Percentiles rank a stretch among this genome's conserved stretches.
phyloP scores from a whole-genome alignment of 2,888 invertebrate species.

The Ophion ventricosus region DNA sequence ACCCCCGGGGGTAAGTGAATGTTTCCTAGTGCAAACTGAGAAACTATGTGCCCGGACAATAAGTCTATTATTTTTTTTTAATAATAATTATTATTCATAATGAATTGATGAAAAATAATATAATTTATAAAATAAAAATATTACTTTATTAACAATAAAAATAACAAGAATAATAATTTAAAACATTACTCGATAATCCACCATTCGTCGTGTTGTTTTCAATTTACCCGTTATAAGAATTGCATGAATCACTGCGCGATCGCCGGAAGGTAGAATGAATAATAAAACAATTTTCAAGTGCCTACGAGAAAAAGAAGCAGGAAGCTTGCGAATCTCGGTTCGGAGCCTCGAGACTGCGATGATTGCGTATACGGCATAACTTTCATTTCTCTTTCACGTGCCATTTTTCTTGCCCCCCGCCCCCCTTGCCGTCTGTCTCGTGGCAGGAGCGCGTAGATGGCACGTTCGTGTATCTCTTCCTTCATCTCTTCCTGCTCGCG shows the following conservation, averaged over 20 bases:
- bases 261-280: constrained; percentile 19
- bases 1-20: no score
- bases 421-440: not conserved
- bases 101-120: no score
- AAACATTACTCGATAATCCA: not conserved
- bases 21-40: no score
- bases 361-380: constrained; percentile 28
- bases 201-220: not conserved
- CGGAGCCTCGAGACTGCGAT: constrained; percentile 19
- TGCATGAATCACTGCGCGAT: constrained; percentile 22
- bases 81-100: no score
- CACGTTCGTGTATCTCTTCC: constrained; percentile 35
- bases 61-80: no score
- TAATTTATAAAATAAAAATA: no score
- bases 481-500: constrained; percentile 46
- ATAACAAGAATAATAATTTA: not conserved
- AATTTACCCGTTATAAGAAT: constrained; percentile 12
- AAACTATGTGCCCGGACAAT: no score
- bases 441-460: constrained; percentile 2
- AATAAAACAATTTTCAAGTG: constrained; percentile 18
- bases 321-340: not conserved
- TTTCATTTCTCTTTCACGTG: constrained; percentile 45
- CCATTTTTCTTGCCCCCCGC: constrained; percentile 37
- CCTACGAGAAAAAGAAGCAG: not conserved
- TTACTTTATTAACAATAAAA: not conserved